Evolutionary conservation across 2,113 vertebrate species (phyloP).

Genomic region (Neofelis nebulosa): DNA sequence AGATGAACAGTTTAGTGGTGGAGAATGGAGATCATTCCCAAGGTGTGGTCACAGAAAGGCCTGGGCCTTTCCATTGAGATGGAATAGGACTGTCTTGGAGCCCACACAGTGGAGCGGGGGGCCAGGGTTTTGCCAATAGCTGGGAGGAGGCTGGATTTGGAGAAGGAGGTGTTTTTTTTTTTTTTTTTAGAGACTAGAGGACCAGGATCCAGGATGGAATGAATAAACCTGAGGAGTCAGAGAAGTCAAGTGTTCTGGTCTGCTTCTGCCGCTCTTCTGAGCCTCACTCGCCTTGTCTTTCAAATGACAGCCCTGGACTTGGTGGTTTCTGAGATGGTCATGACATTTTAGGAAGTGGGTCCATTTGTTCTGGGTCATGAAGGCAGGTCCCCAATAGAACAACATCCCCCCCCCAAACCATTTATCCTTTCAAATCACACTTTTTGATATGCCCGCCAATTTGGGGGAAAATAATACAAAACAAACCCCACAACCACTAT

Average conservation of each 20-base stretch:
- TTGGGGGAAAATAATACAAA: not conserved
- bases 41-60: not conserved
- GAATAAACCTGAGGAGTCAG: not conserved
- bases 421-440: not conserved
- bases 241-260: not conserved
- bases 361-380: constrained; percentile 41
- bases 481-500: not conserved
- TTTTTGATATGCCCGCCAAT: not conserved
- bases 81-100: not conserved
- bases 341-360: constrained; percentile 5
- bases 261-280: not conserved
- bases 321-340: not conserved
- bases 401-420: not conserved
- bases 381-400: not conserved
- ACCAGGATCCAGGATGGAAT: not conserved
- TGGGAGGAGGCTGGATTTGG: not conserved
- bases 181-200: not conserved
- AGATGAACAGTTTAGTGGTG: not conserved
- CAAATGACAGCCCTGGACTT: not conserved
- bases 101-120: not conserved
- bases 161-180: not conserved
- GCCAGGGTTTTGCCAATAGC: not conserved
- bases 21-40: not conserved
- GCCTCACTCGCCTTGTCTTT: constrained; percentile 29
- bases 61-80: not conserved